Base-by-base conservation (phyloP, 1,140 invertebrate genomes). In the Monomorium pharaonis region DNA sequence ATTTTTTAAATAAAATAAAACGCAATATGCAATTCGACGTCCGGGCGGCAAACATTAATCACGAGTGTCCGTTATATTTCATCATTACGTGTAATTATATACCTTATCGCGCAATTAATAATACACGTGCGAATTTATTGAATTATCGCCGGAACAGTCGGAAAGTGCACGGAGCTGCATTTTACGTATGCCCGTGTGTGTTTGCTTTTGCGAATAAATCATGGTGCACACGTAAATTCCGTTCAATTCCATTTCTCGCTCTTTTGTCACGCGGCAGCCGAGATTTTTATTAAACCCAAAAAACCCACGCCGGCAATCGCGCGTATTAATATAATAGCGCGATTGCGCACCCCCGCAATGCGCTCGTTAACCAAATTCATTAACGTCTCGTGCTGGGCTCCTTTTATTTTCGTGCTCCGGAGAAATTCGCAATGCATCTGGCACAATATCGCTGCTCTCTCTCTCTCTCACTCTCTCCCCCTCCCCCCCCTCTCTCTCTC, bases 121-220 rank as follows among this genome's bases (percentile, higher is more conserved):
- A 33, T 21, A 54, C 9, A 12, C 27, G 10, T 14, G 14, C 37
- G 5, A 63, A 62, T 63, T 63, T 77, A 60, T 44, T 63, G 37
- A 75, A 60, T 62, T 42, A 76, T 47, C 37, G 10, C n/a, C 6
- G 2, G 12, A 62, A 21, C 14, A 24, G 37, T 44, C n/a, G 21
- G 21, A 24, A 62, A 63, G 6, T n/a, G 21, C 21, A 63, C 14
- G 2, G n/a, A n/a, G 12, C 24, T 63, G 37, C 24, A n/a, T 63
- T 77, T 77, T 16, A 12, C 63, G 12, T 77, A n/a, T 63, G 12
- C 16, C 7, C 24, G 37, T 63, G n/a, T 63, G n/a, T n/a, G 24
- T 78, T 77, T 63, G n/a, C 12, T 56, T n/a, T 16, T 10, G n/a
- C 42, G n/a, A 78, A 78, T 67, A 78, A 27, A 69, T 16, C 42